Conservation (phyloP, 2,888 invertebrate species). For the Synergus gifuensis region DNA sequence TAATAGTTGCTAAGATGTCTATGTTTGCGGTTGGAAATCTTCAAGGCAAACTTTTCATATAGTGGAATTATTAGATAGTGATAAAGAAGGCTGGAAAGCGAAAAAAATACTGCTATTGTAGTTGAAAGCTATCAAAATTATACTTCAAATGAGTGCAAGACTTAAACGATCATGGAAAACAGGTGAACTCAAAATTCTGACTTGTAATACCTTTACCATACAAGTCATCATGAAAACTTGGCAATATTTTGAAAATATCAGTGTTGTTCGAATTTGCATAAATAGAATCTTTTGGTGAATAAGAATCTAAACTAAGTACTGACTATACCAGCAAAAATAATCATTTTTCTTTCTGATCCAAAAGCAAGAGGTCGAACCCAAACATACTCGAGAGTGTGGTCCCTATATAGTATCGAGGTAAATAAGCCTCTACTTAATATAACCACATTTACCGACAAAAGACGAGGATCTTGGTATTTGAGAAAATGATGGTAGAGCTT, state of each 20-base stretch:
- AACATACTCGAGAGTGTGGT: neutral
- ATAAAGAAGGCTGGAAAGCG: too few species aligned
- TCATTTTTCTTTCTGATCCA: neutral
- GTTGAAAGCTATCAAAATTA: neutral
- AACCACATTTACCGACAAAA: neutral
- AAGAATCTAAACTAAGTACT: neutral
- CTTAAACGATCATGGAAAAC: too few species aligned
- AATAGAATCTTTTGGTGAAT: neutral
- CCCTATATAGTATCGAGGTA: neutral
- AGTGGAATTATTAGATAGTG: neutral
- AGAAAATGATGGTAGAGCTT: constrained; percentile 2
- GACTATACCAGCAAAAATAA: neutral
- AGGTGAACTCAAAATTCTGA: too few species aligned
- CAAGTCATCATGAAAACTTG: neutral
- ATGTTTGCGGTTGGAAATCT: neutral
- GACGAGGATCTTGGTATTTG: constrained; percentile 13
- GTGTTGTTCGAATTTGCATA: neutral
- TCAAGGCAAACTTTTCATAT: neutral
- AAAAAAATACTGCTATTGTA: too few species aligned
- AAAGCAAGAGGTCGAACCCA: neutral
- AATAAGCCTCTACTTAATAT: neutral
- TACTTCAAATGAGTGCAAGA: too few species aligned
- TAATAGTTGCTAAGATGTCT: neutral
- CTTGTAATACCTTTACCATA: too few species aligned
- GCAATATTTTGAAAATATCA: neutral